A percentile compares a stretch with the other conserved stretches of the same genome.
Evolutionary conservation across 2,797 vertebrate genomes (phyloP).

Genomic region (Atherinosoma microstoma): DNA sequence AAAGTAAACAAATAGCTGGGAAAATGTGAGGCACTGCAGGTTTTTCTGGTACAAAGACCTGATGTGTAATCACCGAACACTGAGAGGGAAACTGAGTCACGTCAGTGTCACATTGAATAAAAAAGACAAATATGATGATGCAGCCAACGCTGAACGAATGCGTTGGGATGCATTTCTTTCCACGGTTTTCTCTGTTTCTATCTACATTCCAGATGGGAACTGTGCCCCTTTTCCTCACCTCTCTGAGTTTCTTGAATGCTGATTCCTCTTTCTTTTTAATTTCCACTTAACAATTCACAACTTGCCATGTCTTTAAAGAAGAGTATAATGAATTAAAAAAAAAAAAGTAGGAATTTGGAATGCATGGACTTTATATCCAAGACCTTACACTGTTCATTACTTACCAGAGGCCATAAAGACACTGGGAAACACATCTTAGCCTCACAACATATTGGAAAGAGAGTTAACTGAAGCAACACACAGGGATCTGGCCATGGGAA

Average conservation of each 20-base stretch:
- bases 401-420: constrained; percentile 91
- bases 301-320: constrained; percentile 75
- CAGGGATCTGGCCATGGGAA: constrained; percentile 54
- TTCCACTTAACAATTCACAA: constrained; percentile 41
- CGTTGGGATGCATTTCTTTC: constrained; percentile 48
- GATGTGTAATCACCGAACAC: constrained; percentile 29
- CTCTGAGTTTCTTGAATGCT: constrained; percentile 78
- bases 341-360: constrained; percentile 67
- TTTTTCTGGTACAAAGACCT: constrained; percentile 87
- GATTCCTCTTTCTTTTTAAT: constrained; percentile 60
- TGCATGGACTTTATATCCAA: constrained; percentile 88
- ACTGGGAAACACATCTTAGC: constrained; percentile 69
- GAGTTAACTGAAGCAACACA: constrained; percentile 60
- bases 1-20: constrained; percentile 41
- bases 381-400: constrained; percentile 97
- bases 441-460: constrained; percentile 53
- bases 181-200: constrained; percentile 76
- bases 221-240: constrained; percentile 53
- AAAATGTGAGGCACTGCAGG: constrained; percentile 78
- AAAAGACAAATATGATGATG: constrained; percentile 31
- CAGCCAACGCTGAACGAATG: constrained; percentile 21
- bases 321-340: constrained; percentile 66
- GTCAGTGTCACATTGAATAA: constrained; percentile 56
- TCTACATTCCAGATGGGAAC: constrained; percentile 89
- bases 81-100: constrained; percentile 32